Evolutionary conservation across 2,888 invertebrate species (phyloP).

Genomic region (Hemithea aestivaria): DNA sequence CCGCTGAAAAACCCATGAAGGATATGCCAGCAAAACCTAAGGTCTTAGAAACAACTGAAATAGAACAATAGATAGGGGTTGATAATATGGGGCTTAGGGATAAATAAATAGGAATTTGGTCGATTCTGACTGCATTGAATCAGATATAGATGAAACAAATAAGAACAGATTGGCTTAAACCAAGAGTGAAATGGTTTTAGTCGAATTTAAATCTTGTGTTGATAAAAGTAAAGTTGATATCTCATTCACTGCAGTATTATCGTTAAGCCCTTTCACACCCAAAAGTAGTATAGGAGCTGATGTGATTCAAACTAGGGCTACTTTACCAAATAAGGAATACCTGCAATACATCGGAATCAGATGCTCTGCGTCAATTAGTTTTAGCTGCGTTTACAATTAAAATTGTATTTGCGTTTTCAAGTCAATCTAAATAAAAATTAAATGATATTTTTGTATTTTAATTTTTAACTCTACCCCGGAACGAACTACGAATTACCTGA

Average conservation of each 20-base stretch:
- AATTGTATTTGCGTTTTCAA: conserved; percentile 36
- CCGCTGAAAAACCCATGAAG: conserved; percentile 15
- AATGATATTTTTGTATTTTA: conserved; percentile 21
- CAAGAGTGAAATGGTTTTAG: not conserved
- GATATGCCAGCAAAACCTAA: conserved; percentile 23
- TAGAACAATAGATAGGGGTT: conserved; percentile 15
- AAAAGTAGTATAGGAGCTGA: conserved; percentile 22
- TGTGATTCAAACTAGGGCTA: conserved; percentile 46
- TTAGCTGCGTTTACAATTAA: conserved; percentile 54
- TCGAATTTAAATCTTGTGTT: not conserved
- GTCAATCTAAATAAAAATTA: conserved; percentile 50
- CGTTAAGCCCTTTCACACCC: conserved; percentile 14
- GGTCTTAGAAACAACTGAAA: conserved; percentile 23
- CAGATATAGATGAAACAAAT: too few species aligned
- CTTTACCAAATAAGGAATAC: conserved; percentile 66
- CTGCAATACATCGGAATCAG: conserved; percentile 28
- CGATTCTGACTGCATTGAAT: conserved; percentile 3
- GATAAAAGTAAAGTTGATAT: conserved; percentile 3
- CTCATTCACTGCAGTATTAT: conserved; percentile 23
- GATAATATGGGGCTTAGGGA: conserved; percentile 5
- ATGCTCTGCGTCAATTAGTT: conserved; percentile 39
- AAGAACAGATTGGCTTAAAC: too few species aligned
- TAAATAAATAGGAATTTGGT: not conserved
- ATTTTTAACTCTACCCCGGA: conserved; percentile 17
- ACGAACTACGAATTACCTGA: too few species aligned